Conservation (phyloP, 2,113 vertebrate species). For the Alethe diademata region DNA sequence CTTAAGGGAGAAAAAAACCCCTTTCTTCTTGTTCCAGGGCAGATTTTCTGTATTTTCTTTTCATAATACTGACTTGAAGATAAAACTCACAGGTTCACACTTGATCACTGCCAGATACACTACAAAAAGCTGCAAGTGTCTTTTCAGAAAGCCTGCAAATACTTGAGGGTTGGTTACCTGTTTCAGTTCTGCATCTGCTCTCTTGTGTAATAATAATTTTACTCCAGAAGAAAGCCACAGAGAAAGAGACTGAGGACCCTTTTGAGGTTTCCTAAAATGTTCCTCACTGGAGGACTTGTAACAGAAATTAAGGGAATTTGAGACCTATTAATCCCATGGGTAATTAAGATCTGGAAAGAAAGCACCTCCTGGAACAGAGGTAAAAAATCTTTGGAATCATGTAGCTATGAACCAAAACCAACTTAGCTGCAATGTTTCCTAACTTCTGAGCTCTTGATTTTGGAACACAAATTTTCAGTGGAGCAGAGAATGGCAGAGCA, state of each 20-base stretch:
- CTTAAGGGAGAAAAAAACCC: background rate
- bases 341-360: background rate
- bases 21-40: constrained; percentile 11
- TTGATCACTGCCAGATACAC: background rate
- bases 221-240: background rate
- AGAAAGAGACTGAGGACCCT: background rate
- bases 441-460: background rate
- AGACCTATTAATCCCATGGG: background rate
- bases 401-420: background rate
- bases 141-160: background rate
- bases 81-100: background rate
- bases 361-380: background rate
- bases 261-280: background rate
- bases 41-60: background rate
- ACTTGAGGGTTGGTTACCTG: background rate
- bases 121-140: background rate
- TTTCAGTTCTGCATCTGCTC: background rate
- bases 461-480: background rate
- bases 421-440: background rate
- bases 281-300: background rate
- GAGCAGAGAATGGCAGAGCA: background rate
- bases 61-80: background rate
- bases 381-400: background rate
- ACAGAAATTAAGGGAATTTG: background rate
- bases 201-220: background rate